A percentile compares a stretch with the other conserved stretches of the same genome.
These are phyloP conservation scores for Tachyglossus aculeatus DNA, from an alignment of 2,797 vertebrate species.

Conservation along the genomic window DNA sequence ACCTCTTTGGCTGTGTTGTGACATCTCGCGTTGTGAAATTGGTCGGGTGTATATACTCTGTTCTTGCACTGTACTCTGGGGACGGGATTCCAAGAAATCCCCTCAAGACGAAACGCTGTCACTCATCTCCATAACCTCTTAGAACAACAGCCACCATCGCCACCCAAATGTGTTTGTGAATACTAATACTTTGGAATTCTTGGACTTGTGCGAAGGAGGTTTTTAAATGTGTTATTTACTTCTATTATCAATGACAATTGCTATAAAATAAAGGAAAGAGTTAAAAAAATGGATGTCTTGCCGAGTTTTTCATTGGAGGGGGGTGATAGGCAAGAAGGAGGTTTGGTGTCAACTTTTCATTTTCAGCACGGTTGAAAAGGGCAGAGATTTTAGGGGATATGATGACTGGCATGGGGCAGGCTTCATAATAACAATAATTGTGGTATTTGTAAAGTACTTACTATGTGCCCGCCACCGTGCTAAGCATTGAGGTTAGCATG, in stretches of 20 bases:
- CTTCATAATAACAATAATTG: too few relatives aligned
- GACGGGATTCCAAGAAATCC: not conserved
- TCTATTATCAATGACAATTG: constrained; percentile 66
- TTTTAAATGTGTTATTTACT: constrained; percentile 72
- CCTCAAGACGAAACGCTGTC: not conserved
- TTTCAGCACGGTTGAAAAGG: too few relatives aligned
- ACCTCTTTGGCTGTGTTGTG: not conserved
- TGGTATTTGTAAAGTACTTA: too few relatives aligned
- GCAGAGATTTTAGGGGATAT: too few relatives aligned
- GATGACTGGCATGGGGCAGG: not conserved
- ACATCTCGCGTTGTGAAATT: constrained; percentile 11
- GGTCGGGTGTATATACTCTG: not conserved
- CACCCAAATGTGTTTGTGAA: constrained; percentile 59
- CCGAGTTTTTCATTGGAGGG: not conserved
- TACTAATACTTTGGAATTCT: constrained; percentile 64
- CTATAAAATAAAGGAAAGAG: constrained; percentile 67
- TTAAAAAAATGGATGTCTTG: constrained; percentile 31
- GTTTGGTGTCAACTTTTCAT: not conserved
- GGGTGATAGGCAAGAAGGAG: not conserved
- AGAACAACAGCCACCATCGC: not conserved
- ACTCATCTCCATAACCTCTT: too few relatives aligned
- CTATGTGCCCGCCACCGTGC: too few relatives aligned
- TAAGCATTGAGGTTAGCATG: not conserved
- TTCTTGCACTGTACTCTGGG: not conserved
- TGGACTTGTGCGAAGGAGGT: constrained; percentile 53